Conservation (phyloP, 2,797 vertebrate genomes). For the Trichosurus vulpecula region DNA sequence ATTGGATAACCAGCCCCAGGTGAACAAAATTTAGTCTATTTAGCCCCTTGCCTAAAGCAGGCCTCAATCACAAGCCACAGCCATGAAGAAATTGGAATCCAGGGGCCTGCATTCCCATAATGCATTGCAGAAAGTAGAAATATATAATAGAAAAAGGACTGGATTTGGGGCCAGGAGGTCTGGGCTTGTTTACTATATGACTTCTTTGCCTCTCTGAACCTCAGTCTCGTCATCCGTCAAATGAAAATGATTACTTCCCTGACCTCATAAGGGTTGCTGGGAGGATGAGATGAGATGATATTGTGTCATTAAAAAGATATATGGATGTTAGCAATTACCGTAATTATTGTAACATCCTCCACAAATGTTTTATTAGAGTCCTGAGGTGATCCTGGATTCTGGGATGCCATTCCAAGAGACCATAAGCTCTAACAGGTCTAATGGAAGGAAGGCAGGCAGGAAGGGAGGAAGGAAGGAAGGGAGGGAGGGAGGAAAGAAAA, state of each 20-base stretch:
- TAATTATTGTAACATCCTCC: background rate
- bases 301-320: background rate
- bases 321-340: background rate
- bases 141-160: background rate
- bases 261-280: background rate
- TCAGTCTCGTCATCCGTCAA: constrained; percentile 14
- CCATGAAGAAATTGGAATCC: background rate
- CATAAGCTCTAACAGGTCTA: background rate
- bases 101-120: background rate
- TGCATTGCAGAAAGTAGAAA: background rate
- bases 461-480: too few species aligned
- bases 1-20: background rate
- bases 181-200: background rate
- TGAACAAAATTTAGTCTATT: background rate
- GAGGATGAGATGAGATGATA: background rate
- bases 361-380: background rate
- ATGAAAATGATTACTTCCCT: background rate
- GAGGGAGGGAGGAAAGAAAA: too few species aligned
- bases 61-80: background rate
- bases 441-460: background rate
- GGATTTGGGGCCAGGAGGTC: background rate
- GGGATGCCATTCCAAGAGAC: too few species aligned
- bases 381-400: background rate
- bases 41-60: background rate
- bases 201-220: background rate